phyloP scores from a whole-genome alignment of 2,888 invertebrate genomes.

The Mactromeris polynyma region DNA sequence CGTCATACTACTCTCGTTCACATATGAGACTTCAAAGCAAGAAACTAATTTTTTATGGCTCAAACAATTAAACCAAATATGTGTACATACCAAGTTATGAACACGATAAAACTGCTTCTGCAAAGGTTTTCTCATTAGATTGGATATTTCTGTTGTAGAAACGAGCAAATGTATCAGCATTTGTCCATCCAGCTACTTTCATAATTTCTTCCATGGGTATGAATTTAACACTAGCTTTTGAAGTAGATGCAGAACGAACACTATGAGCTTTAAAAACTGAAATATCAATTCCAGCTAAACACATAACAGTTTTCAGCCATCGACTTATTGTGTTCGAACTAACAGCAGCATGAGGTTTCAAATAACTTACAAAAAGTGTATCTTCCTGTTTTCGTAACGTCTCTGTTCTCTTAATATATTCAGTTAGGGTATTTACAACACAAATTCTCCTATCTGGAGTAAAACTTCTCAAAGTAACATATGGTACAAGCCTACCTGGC shows the following conservation, averaged over 20 bases:
- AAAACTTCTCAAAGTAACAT: conserved; percentile 43
- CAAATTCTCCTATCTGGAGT: conserved; percentile 55
- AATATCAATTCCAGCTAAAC: conserved; percentile 42
- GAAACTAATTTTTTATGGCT: neutral
- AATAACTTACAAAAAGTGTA: conserved; percentile 43
- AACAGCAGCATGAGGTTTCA: conserved; percentile 51
- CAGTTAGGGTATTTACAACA: conserved; percentile 51
- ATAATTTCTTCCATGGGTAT: conserved; percentile 31
- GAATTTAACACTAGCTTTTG: conserved; percentile 33
- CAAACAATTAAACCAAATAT: neutral
- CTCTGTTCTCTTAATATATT: conserved; percentile 58
- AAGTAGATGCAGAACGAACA: conserved; percentile 42
- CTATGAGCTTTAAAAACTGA: conserved; percentile 39
- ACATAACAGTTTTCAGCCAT: conserved; percentile 26
- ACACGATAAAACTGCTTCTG: conserved; percentile 17
- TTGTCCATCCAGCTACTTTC: conserved; percentile 36
- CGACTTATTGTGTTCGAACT: conserved; percentile 31
- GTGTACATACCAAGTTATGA: neutral
- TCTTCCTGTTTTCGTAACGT: conserved; percentile 26
- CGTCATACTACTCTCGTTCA: conserved; percentile 32
- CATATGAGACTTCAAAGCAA: conserved; percentile 56
- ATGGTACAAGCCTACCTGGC: conserved; percentile 39
- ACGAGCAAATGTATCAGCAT: conserved; percentile 39
- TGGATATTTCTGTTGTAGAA: conserved; percentile 33
- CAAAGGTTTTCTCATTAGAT: neutral